These are phyloP conservation scores for Herminia tarsipennalis DNA, from an alignment of 2,888 invertebrate genomes.

Conservation along the genomic window DNA sequence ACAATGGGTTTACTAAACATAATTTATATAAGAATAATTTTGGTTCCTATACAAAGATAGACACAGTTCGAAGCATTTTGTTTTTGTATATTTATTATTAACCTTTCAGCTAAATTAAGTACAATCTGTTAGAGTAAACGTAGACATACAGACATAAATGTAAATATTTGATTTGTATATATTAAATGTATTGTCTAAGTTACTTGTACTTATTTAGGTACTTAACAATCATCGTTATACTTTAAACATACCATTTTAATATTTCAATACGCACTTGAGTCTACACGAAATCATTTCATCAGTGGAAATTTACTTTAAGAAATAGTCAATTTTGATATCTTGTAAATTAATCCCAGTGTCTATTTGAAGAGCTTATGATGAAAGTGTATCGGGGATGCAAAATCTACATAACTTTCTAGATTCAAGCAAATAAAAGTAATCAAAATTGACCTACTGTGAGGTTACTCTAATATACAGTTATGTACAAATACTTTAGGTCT, in stretches of 20 bases:
- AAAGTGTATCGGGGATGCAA: too few species aligned
- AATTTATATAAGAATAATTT: slow-evolving; percentile 65
- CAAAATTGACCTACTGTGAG: too few species aligned
- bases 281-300: not conserved
- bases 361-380: too few species aligned
- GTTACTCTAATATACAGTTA: too few species aligned
- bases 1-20: slow-evolving; percentile 55
- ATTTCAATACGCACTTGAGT: not conserved
- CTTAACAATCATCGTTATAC: slow-evolving; percentile 36
- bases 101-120: slow-evolving; percentile 51
- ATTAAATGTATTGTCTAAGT: slow-evolving; percentile 35
- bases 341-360: too few species aligned
- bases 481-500: too few species aligned
- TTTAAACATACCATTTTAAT: slow-evolving; percentile 35
- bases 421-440: too few species aligned
- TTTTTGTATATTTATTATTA: slow-evolving; percentile 75
- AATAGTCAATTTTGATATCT: not conserved
- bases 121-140: slow-evolving; percentile 46
- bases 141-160: slow-evolving; percentile 38
- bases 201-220: slow-evolving; percentile 50
- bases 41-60: slow-evolving; percentile 84
- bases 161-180: slow-evolving; percentile 42
- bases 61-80: slow-evolving; percentile 65
- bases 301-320: not conserved
- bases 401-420: too few species aligned